phyloP scores from a whole-genome alignment of 35 echinoderm and acorn worm genomes.

The Patiria miniata region DNA sequence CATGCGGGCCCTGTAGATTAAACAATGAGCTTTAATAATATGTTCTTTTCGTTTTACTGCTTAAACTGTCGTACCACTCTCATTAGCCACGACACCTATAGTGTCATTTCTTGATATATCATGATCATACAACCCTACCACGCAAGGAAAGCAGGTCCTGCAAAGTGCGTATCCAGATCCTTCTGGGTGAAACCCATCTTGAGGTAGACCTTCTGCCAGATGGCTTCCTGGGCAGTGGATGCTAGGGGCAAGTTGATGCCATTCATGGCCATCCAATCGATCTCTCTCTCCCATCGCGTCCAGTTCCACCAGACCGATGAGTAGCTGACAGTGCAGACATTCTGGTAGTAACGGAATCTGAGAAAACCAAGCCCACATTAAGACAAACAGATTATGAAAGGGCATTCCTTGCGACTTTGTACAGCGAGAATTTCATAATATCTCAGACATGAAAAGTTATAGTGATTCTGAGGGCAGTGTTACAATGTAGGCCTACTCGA shows the following conservation, averaged over 20 bases:
- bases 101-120: no score
- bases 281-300: slow-evolving; percentile 90
- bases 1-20: slow-evolving; percentile 75
- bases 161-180: slow-evolving; percentile 86
- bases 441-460: no score
- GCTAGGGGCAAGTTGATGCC: slow-evolving; percentile 94
- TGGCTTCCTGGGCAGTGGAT: slow-evolving; percentile 90
- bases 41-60: no score
- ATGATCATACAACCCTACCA: slow-evolving; percentile 85
- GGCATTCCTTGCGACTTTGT: no score
- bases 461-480: no score
- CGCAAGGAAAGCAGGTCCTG: slow-evolving; percentile 91
- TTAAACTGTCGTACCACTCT: no score
- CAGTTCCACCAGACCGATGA: slow-evolving; percentile 92
- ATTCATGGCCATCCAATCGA: slow-evolving; percentile 98
- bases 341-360: slow-evolving; percentile 97
- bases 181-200: slow-evolving; percentile 87
- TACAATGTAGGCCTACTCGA: no score
- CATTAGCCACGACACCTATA: no score
- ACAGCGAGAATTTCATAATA: no score
- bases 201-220: slow-evolving; percentile 94
- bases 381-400: no score
- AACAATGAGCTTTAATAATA: no score
- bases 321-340: slow-evolving; percentile 94
- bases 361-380: no score